Base-by-base conservation (phyloP, 2,888 invertebrate genomes). In the Microctonus aethiopoides region DNA sequence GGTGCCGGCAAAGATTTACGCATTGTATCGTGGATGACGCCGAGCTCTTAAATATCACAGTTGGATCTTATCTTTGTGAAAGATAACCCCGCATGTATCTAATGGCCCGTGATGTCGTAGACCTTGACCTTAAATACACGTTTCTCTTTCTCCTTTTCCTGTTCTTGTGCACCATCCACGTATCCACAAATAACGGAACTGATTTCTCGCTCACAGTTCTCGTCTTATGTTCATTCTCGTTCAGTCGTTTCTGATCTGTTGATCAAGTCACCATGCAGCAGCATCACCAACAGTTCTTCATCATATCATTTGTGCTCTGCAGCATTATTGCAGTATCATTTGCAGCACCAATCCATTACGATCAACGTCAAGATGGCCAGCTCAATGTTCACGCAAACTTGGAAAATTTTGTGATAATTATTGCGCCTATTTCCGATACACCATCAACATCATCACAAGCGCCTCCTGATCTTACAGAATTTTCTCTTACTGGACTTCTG, bases 301-400 rank as follows among this genome's bases (percentile, higher is more conserved):
- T 63, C 22, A 51, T 32, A 39, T 52, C 24, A n/a, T 32, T 60
- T 39, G 62, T 72, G 24, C 13, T 61, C 62, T 56, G 39, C 16
- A 24, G 16, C 34, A 32, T 71, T 7, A 22, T 73, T 0, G 16
- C 75, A n/a, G 10, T 69, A 2, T 83, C 85, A 68, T 77, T 81
- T 68, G 81, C 78, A 16, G 78, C 86, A 11, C 87, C 88, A 52
- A 80, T 83, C 57, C 83, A 80, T 46, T 91, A 91, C 87, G 91
- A 95, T 83, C 93, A 94, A 81, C 89, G 93, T 0, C 94, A 95
- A 84, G 92, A 93, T 68, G 94, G 95, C n/a, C 90, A 92, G 2
- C 83, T 89, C 73, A 94, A 95, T 84, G 89, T 94, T 11, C 89
- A 91, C 63, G 92, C 93, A 0, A 92, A 94, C 82, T 86, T 95